Percentiles rank a stretch among this genome's conserved stretches.
Conservation (phyloP, 64 coral and sea anemone genomes). For the Montipora foliosa region DNA sequence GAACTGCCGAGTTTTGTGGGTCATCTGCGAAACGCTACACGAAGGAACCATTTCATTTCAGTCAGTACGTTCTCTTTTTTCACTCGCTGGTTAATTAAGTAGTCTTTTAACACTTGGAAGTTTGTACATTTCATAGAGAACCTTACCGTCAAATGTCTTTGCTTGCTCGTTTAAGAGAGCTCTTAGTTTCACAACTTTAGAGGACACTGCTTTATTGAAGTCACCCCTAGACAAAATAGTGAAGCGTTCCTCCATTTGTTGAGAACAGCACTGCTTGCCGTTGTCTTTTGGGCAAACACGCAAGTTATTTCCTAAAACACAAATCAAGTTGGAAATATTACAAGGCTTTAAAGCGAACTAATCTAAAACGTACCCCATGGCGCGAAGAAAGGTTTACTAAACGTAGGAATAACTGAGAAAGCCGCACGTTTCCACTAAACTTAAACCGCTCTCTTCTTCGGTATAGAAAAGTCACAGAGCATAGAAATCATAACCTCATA, state of each 20-base stretch:
- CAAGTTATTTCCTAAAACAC: constrained; percentile 41
- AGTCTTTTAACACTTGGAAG: constrained; percentile 18
- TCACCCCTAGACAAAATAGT: not conserved
- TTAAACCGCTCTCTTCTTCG: not conserved
- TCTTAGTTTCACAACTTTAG: constrained; percentile 2
- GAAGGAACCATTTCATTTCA: not conserved
- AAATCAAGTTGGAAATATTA: constrained; percentile 31
- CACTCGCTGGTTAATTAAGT: constrained; percentile 10
- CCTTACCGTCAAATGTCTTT: constrained; percentile 43
- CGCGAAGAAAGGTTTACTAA: constrained; percentile 27
- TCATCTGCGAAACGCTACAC: not conserved
- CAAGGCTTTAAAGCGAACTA: constrained; percentile 2
- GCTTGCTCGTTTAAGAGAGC: constrained; percentile 1
- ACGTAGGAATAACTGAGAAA: not conserved
- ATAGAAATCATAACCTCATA: not conserved
- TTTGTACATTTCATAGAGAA: not conserved
- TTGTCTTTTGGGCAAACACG: constrained; percentile 32
- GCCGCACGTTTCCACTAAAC: constrained; percentile 2
- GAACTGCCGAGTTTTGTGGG: not conserved
- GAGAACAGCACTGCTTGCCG: constrained; percentile 51
- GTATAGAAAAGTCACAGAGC: not conserved
- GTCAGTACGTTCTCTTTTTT: constrained; percentile 11
- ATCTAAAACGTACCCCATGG: constrained; percentile 24
- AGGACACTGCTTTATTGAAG: constrained; percentile 19
- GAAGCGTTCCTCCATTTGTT: constrained; percentile 35